A percentile compares a stretch with the other conserved stretches of the same genome.
phyloP scores from a whole-genome alignment of 2,113 vertebrate species.

The Pelvicachromis taeniatus region DNA sequence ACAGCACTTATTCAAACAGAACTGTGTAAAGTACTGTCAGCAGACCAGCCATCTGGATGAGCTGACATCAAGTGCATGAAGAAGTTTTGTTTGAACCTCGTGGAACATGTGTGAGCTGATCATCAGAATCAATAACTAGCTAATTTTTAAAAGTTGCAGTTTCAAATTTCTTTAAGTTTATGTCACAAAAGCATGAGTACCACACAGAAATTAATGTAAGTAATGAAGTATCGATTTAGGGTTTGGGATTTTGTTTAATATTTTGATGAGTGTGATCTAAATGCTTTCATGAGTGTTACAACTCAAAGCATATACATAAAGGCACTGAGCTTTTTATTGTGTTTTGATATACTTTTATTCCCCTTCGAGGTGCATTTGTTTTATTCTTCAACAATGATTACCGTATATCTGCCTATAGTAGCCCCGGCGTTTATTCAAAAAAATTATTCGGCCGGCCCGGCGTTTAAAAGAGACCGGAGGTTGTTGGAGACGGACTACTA shows the following conservation, averaged over 20 bases:
- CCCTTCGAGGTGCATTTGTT: neutral
- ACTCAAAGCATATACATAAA: neutral
- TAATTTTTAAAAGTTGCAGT: neutral
- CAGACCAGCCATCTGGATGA: neutral
- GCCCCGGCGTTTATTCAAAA: too few relatives aligned
- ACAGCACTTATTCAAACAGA: constrained; percentile 24
- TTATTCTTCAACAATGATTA: neutral
- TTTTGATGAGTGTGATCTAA: neutral
- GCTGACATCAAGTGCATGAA: constrained; percentile 3
- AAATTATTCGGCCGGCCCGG: too few relatives aligned
- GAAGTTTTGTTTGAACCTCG: constrained; percentile 8
- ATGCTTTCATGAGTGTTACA: neutral
- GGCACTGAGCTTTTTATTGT: neutral
- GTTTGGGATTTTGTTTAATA: neutral
- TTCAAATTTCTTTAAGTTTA: neutral
- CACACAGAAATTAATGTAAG: neutral
- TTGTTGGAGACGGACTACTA: too few relatives aligned
- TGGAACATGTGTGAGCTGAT: neutral
- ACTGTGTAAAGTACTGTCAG: constrained; percentile 15
- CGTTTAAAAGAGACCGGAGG: too few relatives aligned
- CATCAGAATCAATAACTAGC: neutral
- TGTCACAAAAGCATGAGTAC: neutral
- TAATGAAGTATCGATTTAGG: neutral
- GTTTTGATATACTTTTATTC: neutral
- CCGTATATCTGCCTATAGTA: too few relatives aligned